A percentile compares a stretch with the other conserved stretches of the same genome.
Evolutionary conservation across 2,888 invertebrate genomes (phyloP).

Genomic region (Phyto melanocephala): DNA sequence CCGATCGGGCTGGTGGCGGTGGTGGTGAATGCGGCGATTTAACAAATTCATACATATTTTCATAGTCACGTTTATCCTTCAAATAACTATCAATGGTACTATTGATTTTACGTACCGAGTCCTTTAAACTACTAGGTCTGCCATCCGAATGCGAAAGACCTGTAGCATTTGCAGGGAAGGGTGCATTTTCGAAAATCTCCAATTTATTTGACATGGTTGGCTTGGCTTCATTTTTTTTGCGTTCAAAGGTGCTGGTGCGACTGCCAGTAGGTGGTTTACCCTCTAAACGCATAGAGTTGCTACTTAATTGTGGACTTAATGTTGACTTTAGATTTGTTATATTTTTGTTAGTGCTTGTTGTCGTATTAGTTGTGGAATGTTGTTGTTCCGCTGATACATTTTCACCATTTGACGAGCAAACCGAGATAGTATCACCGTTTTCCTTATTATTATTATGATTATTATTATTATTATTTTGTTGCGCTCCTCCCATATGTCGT

Average conservation of each 20-base stretch:
- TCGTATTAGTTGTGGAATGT: conserved; percentile 76
- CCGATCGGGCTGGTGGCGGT: conserved; percentile 73
- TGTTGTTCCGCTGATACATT: conserved; percentile 80
- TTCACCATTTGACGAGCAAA: conserved; percentile 79
- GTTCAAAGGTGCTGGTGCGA: conserved; percentile 76
- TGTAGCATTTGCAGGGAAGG: conserved; percentile 23
- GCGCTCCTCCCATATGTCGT: conserved; percentile 69
- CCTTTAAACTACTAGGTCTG: conserved; percentile 76
- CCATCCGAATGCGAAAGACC: conserved; percentile 25
- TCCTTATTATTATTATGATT: conserved; percentile 68
- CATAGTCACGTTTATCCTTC: conserved; percentile 78
- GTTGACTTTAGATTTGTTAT: conserved; percentile 28
- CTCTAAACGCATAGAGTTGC: conserved; percentile 49
- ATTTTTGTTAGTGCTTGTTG: conserved; percentile 34
- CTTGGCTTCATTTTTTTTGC: conserved; percentile 74
- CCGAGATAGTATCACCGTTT: conserved; percentile 78
- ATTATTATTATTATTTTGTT: conserved; percentile 29
- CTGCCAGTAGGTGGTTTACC: conserved; percentile 69
- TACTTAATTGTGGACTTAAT: conserved; percentile 59
- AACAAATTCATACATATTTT: conserved; percentile 76
- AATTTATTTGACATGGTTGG: conserved; percentile 74
- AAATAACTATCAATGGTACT: conserved; percentile 78
- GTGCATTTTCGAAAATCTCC: conserved; percentile 74
- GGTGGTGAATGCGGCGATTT: conserved; percentile 73
- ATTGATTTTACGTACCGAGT: conserved; percentile 78